Percentiles rank a stretch among this genome's conserved stretches.
These are phyloP conservation scores for Trichopria drosophilae DNA, from an alignment of 2,888 invertebrate species.

Conservation along the genomic window DNA sequence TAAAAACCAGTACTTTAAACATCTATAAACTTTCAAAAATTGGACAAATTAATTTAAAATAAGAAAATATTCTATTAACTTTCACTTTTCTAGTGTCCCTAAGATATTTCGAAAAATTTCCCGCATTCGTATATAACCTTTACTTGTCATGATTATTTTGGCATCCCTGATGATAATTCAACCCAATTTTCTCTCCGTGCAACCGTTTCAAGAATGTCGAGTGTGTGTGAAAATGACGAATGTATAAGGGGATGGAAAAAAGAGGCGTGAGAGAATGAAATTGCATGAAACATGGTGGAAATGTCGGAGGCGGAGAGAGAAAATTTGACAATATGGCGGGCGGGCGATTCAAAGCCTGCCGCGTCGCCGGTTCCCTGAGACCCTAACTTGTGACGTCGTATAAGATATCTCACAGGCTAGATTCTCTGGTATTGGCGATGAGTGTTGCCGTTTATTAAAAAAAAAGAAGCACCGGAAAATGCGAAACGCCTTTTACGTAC, in stretches of 20 bases:
- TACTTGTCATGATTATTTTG: no score
- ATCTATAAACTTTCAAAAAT: no score
- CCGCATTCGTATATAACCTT: no score
- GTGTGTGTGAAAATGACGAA: slow-evolving; percentile 3
- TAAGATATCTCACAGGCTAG: slow-evolving; percentile 71
- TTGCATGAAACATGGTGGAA: slow-evolving; percentile 20
- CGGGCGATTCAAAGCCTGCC: slow-evolving; percentile 58
- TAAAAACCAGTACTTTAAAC: no score
- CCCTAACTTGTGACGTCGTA: slow-evolving; percentile 74
- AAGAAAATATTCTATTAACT: no score
- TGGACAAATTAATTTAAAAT: no score
- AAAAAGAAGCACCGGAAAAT: slow-evolving; percentile 46
- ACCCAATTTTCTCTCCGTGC: no score
- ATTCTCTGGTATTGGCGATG: slow-evolving; percentile 71
- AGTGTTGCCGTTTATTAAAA: slow-evolving; percentile 59
- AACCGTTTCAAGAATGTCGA: no score
- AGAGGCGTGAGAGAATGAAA: slow-evolving; percentile 28
- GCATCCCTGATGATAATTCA: no score
- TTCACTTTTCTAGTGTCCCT: no score
- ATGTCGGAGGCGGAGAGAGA: slow-evolving; percentile 18
- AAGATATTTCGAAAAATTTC: no score
- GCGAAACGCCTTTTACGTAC: slow-evolving; percentile 29
- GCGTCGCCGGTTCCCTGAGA: slow-evolving; percentile 75
- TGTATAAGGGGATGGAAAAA: slow-evolving; percentile 7
- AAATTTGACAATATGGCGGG: slow-evolving; percentile 45